A percentile compares a stretch with the other conserved stretches of the same genome.
phyloP scores from a whole-genome alignment of 1,140 invertebrate species.

The Campoletis sonorensis region DNA sequence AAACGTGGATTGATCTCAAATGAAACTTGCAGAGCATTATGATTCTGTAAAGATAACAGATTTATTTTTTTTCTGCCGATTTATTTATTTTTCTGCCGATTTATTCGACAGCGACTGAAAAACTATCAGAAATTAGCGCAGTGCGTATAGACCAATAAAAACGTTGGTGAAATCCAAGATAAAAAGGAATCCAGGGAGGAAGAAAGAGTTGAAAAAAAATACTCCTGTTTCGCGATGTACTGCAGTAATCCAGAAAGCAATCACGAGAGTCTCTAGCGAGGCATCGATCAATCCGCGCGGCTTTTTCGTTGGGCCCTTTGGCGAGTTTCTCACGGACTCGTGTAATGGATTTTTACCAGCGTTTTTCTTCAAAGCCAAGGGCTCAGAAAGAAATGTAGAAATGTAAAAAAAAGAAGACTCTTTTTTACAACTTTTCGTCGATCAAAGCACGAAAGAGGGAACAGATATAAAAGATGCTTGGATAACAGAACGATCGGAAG shows the following conservation, averaged over 20 bases:
- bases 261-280: constrained; percentile 52
- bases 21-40: not conserved
- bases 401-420: not conserved
- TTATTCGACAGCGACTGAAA: too few relatives aligned
- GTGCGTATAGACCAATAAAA: too few relatives aligned
- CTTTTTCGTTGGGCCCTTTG: constrained; percentile 35
- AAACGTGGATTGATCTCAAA: not conserved
- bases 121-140: too few relatives aligned
- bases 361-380: not conserved
- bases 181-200: too few relatives aligned
- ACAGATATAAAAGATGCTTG: too few relatives aligned
- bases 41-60: not conserved
- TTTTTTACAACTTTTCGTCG: too few relatives aligned
- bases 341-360: constrained; percentile 29
- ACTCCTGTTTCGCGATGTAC: not conserved
- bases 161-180: too few relatives aligned
- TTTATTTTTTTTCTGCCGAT: not conserved
- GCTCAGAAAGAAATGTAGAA: not conserved
- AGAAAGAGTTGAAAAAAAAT: too few relatives aligned
- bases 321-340: constrained; percentile 2
- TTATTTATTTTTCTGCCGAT: not conserved
- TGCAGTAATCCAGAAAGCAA: constrained; percentile 58
- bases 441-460: too few relatives aligned
- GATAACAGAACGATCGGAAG: too few relatives aligned
- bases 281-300: constrained; percentile 50